Percentiles rank a stretch among this genome's conserved stretches.
phyloP scores from a whole-genome alignment of 2,888 invertebrate genomes.

The Catocala fraxini region DNA sequence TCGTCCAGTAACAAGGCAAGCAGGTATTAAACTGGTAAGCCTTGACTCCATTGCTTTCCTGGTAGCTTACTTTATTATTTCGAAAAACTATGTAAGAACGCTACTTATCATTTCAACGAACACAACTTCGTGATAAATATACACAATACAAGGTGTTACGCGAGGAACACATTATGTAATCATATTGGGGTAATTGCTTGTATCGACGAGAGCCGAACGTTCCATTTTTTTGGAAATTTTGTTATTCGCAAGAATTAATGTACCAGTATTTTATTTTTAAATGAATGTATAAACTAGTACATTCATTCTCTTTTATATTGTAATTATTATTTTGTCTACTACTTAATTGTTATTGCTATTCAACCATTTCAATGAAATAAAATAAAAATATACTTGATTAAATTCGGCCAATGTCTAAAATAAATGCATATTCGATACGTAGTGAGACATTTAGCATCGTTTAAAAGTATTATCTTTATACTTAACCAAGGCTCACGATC shows the following conservation, averaged over 20 bases:
- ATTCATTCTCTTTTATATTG: too few relatives aligned
- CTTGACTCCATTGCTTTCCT: conserved; percentile 56
- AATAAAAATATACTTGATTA: too few relatives aligned
- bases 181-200: conserved; percentile 1
- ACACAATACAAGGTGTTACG: neutral
- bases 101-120: neutral
- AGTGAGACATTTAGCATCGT: too few relatives aligned
- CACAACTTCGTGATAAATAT: conserved; percentile 4
- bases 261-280: too few relatives aligned
- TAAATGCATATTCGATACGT: too few relatives aligned
- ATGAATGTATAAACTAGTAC: too few relatives aligned
- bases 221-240: too few relatives aligned
- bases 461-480: conserved; percentile 1
- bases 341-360: too few relatives aligned
- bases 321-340: too few relatives aligned
- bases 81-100: neutral
- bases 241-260: too few relatives aligned
- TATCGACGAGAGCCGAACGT: neutral
- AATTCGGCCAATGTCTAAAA: too few relatives aligned
- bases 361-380: too few relatives aligned
- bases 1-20: conserved; percentile 45
- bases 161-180: conserved; percentile 1
- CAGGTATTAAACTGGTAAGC: conserved; percentile 48
- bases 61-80: conserved; percentile 21
- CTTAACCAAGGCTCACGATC: neutral